Percentiles rank a stretch among this genome's conserved stretches.
Evolutionary conservation across 1,140 invertebrate genomes (phyloP).

Genomic region (Choristoneura fumiferana): DNA sequence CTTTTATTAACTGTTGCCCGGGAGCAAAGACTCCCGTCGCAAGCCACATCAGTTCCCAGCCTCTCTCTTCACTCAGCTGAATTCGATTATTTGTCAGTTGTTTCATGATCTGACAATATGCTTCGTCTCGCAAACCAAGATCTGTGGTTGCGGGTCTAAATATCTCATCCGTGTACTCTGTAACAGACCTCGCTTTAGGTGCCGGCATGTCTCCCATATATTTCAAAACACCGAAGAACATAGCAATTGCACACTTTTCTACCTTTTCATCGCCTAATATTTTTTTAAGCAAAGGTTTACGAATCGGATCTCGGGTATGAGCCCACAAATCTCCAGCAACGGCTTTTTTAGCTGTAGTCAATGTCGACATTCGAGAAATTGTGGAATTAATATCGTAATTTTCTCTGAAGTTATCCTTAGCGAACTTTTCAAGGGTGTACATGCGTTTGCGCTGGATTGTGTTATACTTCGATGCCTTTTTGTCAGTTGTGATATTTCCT

Average conservation of each 20-base stretch:
- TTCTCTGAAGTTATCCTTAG: conserved; percentile 89
- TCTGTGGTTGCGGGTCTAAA: conserved; percentile 90
- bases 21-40: conserved; percentile 92
- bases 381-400: conserved; percentile 73
- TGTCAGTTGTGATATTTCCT: conserved; percentile 71
- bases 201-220: conserved; percentile 97
- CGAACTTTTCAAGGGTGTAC: conserved; percentile 90
- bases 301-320: conserved; percentile 91
- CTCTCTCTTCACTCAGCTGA: conserved; percentile 91
- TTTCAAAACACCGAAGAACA: conserved; percentile 91
- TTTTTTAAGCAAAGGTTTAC: conserved; percentile 92
- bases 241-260: conserved; percentile 85
- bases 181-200: conserved; percentile 82
- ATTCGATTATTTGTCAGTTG: conserved; percentile 93
- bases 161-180: conserved; percentile 93
- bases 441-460: conserved; percentile 82
- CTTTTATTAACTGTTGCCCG: conserved; percentile 78
- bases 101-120: conserved; percentile 97
- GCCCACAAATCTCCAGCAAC: conserved; percentile 87
- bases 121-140: conserved; percentile 91
- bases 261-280: conserved; percentile 87
- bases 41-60: conserved; percentile 97
- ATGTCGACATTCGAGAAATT: conserved; percentile 81
- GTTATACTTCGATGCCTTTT: conserved; percentile 71
- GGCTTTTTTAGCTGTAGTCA: conserved; percentile 81